These are phyloP conservation scores for Caenorhabditis remanei DNA, from an alignment of 1,140 invertebrate genomes.

Conservation along the genomic window DNA sequence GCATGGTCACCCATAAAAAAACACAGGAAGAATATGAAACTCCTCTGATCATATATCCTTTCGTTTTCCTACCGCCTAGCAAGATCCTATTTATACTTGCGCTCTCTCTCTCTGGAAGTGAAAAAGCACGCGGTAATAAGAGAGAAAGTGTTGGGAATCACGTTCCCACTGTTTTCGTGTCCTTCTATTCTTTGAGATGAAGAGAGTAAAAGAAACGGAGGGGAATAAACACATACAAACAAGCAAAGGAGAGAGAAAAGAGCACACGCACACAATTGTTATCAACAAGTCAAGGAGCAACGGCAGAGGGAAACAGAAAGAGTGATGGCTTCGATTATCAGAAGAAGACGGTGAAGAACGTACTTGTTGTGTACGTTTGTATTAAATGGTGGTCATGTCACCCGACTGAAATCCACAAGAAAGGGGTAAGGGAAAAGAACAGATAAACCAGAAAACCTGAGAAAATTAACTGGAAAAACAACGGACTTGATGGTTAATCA, in stretches of 20 bases:
- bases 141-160: constrained; percentile 27
- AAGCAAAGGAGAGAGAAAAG: neutral
- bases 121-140: constrained; percentile 3
- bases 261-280: constrained; percentile 31
- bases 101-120: neutral
- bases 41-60: neutral
- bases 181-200: neutral
- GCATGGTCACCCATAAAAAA: no score
- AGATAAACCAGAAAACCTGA: neutral
- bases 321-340: neutral
- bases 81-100: constrained; percentile 20
- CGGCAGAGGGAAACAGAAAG: neutral
- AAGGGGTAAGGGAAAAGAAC: neutral
- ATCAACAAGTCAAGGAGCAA: constrained; percentile 33
- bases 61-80: neutral
- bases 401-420: neutral
- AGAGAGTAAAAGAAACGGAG: neutral
- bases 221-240: constrained; percentile 17
- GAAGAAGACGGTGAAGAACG: neutral
- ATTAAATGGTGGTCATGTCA: neutral
- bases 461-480: neutral
- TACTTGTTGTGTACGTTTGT: neutral
- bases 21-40: no score
- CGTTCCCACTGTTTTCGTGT: constrained; percentile 17
- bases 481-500: no score